These are phyloP conservation scores for Meriones psammophilus DNA, from an alignment of 2,797 vertebrate species.

Conservation along the genomic window DNA sequence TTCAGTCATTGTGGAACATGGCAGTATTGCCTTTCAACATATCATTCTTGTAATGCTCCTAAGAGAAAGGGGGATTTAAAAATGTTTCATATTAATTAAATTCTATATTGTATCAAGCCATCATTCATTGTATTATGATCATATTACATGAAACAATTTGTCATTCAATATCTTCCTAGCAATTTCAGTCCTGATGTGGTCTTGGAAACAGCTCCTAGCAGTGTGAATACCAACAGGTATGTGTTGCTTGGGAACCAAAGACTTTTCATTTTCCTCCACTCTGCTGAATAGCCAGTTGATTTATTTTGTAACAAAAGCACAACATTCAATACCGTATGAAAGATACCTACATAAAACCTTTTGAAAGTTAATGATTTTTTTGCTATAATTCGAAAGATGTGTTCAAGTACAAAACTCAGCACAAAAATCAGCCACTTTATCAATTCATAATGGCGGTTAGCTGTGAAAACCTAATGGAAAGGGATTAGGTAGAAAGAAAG, in stretches of 20 bases:
- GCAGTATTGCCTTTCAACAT: conserved; percentile 13
- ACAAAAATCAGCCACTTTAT: conserved; percentile 59
- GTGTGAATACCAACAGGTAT: conserved; percentile 78
- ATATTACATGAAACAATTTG: conserved; percentile 79
- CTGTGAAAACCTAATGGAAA: conserved; percentile 30
- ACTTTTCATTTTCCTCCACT: conserved; percentile 72
- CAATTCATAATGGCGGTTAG: conserved; percentile 17
- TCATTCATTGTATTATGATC: conserved; percentile 62
- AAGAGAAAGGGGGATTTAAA: conserved; percentile 70
- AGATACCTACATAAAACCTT: conserved; percentile 11
- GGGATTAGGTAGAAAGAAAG: neutral
- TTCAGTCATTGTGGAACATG: neutral
- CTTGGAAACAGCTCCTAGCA: conserved; percentile 83
- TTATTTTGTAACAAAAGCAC: conserved; percentile 72
- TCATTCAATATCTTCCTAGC: conserved; percentile 82
- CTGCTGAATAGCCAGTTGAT: conserved; percentile 78
- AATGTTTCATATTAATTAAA: conserved; percentile 70
- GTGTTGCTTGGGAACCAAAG: conserved; percentile 86
- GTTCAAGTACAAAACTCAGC: conserved; percentile 51
- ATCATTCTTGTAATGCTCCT: conserved; percentile 35
- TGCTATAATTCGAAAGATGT: conserved; percentile 72
- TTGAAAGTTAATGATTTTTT: conserved; percentile 70
- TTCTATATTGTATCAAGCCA: conserved; percentile 61
- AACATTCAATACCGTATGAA: conserved; percentile 76
- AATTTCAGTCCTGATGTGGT: conserved; percentile 72